These are phyloP conservation scores for Alexandromys fortis DNA, from an alignment of 2,113 vertebrate species.

Conservation along the genomic window DNA sequence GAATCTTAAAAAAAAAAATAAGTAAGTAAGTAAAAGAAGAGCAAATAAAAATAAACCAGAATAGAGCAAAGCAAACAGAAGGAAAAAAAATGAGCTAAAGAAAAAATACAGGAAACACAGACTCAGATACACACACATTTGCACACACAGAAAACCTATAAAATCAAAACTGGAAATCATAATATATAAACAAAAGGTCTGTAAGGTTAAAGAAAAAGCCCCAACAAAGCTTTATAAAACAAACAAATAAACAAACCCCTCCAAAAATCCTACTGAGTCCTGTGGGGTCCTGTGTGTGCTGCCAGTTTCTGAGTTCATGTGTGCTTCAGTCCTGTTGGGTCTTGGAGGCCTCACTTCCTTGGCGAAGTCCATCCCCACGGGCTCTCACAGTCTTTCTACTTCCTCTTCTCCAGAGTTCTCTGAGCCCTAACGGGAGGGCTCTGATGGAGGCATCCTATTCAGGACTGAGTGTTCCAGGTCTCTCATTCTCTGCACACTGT, in stretches of 20 bases:
- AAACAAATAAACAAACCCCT: not conserved
- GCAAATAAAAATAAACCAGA: not conserved
- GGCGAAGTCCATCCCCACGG: not conserved
- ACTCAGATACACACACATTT: not conserved
- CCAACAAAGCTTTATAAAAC: not conserved
- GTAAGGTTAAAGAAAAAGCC: not conserved
- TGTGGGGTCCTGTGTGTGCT: fast-evolving
- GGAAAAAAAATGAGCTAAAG: too few relatives aligned
- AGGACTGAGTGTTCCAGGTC: not conserved
- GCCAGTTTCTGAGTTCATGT: not conserved
- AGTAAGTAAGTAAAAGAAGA: not conserved
- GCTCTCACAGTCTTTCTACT: not conserved
- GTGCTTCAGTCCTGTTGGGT: not conserved
- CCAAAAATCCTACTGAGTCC: not conserved
- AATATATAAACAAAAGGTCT: not conserved
- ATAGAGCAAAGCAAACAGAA: not conserved
- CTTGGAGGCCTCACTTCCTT: not conserved
- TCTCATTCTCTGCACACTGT: not conserved
- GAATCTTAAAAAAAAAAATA: not conserved
- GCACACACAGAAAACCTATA: not conserved
- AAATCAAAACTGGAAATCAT: not conserved
- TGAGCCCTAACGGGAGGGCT: not conserved
- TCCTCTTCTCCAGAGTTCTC: not conserved
- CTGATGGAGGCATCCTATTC: not conserved
- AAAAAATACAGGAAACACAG: not conserved